Evolutionary conservation across 2,113 vertebrate species (phyloP).

Genomic region (Odontesthes bonariensis): DNA sequence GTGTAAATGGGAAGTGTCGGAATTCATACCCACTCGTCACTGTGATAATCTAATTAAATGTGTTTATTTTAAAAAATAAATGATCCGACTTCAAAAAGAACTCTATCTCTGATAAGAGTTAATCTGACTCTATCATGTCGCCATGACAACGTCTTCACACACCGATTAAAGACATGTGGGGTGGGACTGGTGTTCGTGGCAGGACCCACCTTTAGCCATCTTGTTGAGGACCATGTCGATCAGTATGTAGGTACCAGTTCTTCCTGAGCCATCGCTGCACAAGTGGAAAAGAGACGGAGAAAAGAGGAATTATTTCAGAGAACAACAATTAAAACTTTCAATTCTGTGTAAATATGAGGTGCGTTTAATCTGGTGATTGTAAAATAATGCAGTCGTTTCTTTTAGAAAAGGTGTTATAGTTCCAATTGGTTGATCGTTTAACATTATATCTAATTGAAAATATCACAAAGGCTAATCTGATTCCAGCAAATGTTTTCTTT

Average conservation of each 20-base stretch:
- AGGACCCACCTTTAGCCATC: slow-evolving; percentile 96
- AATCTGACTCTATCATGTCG: no score
- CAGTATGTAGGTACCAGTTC: slow-evolving; percentile 94
- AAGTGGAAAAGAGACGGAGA: background rate
- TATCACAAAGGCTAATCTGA: no score
- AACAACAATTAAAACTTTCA: background rate
- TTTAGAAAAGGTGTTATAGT: no score
- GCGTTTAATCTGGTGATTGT: no score
- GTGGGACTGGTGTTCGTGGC: no score
- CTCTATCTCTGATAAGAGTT: no score
- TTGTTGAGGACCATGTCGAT: slow-evolving; percentile 99
- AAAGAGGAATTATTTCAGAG: background rate
- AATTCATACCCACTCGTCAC: background rate
- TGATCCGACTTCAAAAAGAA: no score
- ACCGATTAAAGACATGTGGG: background rate
- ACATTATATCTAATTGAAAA: no score
- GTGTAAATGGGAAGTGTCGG: slow-evolving; percentile 26
- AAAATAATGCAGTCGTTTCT: no score
- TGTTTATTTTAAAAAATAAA: slow-evolving; percentile 19
- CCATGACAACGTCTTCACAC: slow-evolving; percentile 19
- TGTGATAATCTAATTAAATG: slow-evolving; percentile 33
- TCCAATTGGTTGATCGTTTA: no score
- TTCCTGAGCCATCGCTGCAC: slow-evolving; percentile 91
- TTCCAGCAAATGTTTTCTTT: no score
- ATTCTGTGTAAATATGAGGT: no score